Evolutionary conservation across 2,888 invertebrate species (phyloP).

Genomic region (Calephelis perditalis): DNA sequence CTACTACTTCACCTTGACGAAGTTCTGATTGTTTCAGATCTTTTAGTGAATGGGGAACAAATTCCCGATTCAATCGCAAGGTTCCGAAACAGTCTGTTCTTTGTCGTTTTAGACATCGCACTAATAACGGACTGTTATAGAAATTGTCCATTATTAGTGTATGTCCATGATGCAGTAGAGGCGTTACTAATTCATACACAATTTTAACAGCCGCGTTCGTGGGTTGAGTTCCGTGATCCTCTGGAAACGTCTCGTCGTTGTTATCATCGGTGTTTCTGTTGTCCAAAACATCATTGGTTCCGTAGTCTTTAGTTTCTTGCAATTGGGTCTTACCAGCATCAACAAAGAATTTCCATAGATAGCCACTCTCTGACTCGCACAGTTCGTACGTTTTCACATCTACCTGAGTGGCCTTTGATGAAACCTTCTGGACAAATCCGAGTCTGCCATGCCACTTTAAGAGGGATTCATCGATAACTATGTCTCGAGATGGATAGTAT

Average conservation of each 20-base stretch:
- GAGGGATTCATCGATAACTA: conserved; percentile 25
- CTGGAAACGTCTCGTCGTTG: too few relatives aligned
- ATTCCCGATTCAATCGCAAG: conserved; percentile 29
- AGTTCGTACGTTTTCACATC: conserved; percentile 31
- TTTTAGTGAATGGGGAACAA: conserved; percentile 29
- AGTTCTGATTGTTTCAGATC: conserved; percentile 30
- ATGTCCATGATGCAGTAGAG: conserved; percentile 25
- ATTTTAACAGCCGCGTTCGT: too few relatives aligned
- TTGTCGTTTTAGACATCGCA: conserved; percentile 27
- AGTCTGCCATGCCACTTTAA: too few relatives aligned
- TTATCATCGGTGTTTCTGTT: too few relatives aligned
- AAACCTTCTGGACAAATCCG: conserved; percentile 29
- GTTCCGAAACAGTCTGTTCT: conserved; percentile 32
- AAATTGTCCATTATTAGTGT: conserved; percentile 35
- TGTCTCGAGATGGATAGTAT: conserved; percentile 30
- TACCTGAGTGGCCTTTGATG: conserved; percentile 28
- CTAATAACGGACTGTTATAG: conserved; percentile 35
- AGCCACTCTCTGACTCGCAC: conserved; percentile 32
- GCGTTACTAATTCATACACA: too few relatives aligned
- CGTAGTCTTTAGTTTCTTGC: not conserved
- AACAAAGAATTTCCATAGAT: conserved; percentile 32
- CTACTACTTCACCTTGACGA: conserved; percentile 29
- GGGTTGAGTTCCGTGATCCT: too few relatives aligned
- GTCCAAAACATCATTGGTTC: conserved; percentile 9
- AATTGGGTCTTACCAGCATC: conserved; percentile 24